Evolutionary conservation across 2,797 vertebrate genomes (phyloP), one percentile per base, ranked within the genome.

Genomic region (Sebastes wilsoni): DNA sequence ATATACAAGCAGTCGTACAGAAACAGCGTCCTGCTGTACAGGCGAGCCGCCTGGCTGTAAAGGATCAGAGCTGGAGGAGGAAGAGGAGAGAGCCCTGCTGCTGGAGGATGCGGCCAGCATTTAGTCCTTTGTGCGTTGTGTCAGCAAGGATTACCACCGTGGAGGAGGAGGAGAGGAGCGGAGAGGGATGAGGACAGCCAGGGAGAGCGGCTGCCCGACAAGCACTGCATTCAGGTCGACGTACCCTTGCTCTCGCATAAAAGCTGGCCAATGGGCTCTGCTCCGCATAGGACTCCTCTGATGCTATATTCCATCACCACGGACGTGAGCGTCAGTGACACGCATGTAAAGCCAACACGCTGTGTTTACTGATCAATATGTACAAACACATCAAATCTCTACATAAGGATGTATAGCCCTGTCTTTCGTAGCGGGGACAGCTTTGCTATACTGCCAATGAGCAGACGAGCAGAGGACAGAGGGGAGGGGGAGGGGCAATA

Each of bases 91-190:
- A 66, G 86, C 70, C 66, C 60, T 52, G 79, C 80, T 89, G 81
- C 84, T 81, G 79, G 67, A 89, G 84, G 88, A 93, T 88, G 90
- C 78, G 70, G 87, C 79, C 88, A 72, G 87, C 67, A 38, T 90
- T 93, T 92, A 95, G 91, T 92, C 93, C 92, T 94, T 90, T 88
- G 88, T 92, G 88, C 85, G 89, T 89, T 90, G 92, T 91, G 92
- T 95, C 93, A 95, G 93, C 92, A 93, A 87, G 92, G 94, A 96
- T 95, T 94, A 96, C 77, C 85, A 82, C 71, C 64, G 62, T 81
- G 86, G 75, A 83, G 87, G 83, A 87, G 86, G 84, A 80, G 73
- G 67, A 81, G 83, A 65, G 72, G 83, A 66, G 64, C 75, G 69
- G 79, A 88, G 79, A 66, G 72, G 72, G 84, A 85, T 84, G 82